These are phyloP conservation scores for Xerus inauris DNA, from an alignment of 2,113 vertebrate species.

Conservation along the genomic window DNA sequence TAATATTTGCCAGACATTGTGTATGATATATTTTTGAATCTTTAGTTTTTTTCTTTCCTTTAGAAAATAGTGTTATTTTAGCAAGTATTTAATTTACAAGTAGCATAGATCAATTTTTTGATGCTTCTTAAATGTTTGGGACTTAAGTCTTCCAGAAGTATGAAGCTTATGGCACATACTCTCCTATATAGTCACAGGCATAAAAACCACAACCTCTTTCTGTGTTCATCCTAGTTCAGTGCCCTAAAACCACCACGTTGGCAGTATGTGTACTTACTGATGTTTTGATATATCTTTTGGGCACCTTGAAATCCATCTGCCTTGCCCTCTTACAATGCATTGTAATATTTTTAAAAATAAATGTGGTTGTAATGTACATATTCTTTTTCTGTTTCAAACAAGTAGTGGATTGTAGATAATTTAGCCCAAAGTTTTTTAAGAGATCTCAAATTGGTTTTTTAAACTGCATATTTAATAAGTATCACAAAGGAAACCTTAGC, in stretches of 20 bases:
- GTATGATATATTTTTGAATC: too few species aligned
- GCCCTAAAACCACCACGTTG: not conserved
- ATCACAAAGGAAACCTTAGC: not conserved
- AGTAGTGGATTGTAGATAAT: not conserved
- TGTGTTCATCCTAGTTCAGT: not conserved
- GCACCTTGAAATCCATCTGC: not conserved
- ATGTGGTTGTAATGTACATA: not conserved
- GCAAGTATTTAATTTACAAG: too few species aligned
- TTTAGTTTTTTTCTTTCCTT: too few species aligned
- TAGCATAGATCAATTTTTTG: too few species aligned
- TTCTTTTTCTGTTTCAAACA: not conserved
- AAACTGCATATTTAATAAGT: not conserved
- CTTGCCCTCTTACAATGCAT: not conserved
- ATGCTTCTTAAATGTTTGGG: too few species aligned
- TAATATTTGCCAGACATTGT: too few species aligned
- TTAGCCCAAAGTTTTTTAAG: not conserved
- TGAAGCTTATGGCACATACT: too few species aligned
- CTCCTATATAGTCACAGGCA: not conserved
- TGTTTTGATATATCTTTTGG: not conserved
- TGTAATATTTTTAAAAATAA: conserved; percentile 18
- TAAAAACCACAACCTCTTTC: not conserved
- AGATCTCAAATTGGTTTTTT: not conserved
- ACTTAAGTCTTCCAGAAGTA: too few species aligned
- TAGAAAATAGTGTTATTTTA: too few species aligned
- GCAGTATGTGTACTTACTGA: not conserved